phyloP scores from a whole-genome alignment of 2,888 invertebrate genomes.

The Halictus quadricinctus region DNA sequence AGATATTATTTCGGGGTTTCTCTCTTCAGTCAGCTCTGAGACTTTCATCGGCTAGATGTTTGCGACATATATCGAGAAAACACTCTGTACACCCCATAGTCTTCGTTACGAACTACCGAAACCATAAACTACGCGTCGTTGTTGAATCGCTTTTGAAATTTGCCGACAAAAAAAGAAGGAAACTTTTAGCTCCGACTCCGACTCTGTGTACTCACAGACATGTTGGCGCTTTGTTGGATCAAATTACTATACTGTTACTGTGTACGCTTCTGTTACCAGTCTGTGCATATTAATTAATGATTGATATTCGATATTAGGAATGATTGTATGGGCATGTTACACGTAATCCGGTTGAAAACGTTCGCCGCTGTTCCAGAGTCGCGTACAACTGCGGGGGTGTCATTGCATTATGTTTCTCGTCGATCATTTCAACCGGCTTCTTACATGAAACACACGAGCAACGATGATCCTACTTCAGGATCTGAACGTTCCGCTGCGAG shows the following conservation, averaged over 20 bases:
- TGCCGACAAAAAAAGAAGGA: not conserved
- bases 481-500: not conserved
- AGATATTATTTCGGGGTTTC: no score
- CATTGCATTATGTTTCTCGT: not conserved
- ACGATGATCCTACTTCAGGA: not conserved
- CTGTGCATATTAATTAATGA: not conserved
- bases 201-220: not conserved
- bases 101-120: not conserved
- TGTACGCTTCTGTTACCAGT: not conserved
- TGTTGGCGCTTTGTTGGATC: not conserved
- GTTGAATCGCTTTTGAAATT: not conserved
- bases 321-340: conserved; percentile 7
- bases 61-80: no score
- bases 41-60: no score
- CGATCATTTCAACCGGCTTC: conserved; percentile 7
- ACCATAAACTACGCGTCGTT: not conserved
- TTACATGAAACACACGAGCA: conserved; percentile 14
- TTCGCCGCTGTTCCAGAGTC: not conserved
- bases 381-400: conserved; percentile 16
- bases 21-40: no score
- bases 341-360: not conserved
- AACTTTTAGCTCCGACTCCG: not conserved
- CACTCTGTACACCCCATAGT: no score
- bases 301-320: conserved; percentile 3
- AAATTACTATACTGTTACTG: not conserved